Conservation (phyloP, 2,888 invertebrate species). For the Aethes cnicana region DNA sequence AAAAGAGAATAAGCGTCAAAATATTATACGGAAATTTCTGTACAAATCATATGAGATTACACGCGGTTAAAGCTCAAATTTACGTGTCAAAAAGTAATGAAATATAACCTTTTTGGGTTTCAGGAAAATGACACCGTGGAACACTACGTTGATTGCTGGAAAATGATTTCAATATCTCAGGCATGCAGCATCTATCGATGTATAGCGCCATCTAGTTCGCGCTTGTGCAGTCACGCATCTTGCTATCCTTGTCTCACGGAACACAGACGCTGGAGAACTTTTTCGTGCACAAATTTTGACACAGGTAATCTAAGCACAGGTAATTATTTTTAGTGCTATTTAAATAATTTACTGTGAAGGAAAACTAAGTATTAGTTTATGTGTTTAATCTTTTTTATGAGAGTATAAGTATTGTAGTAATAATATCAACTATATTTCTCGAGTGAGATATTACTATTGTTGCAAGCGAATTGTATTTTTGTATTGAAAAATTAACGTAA, state of each 20-base stretch:
- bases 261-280: slow-evolving; percentile 13
- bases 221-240: not conserved
- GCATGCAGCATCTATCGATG: slow-evolving; percentile 31
- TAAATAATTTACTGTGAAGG: slow-evolving; percentile 27
- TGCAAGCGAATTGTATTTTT: too few relatives aligned
- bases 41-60: not conserved
- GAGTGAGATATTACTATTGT: too few relatives aligned
- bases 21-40: not conserved
- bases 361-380: slow-evolving; percentile 22
- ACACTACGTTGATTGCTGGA: slow-evolving; percentile 9
- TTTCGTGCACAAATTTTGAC: slow-evolving; percentile 27
- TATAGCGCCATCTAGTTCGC: slow-evolving; percentile 16
- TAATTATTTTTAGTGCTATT: slow-evolving; percentile 32
- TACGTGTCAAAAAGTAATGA: not conserved
- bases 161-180: slow-evolving; percentile 8
- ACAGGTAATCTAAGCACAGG: slow-evolving; percentile 28
- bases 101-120: not conserved
- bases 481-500: too few relatives aligned
- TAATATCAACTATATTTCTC: not conserved
- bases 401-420: slow-evolving; percentile 5
- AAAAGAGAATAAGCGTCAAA: not conserved
- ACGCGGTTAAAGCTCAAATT: not conserved
- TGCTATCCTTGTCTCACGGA: slow-evolving; percentile 1
- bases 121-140: not conserved
- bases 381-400: slow-evolving; percentile 18